Evolutionary conservation across 64 coral and sea anemone species (phyloP), one percentile per base, ranked within the genome.

Genomic region (Montipora efflorescens): DNA sequence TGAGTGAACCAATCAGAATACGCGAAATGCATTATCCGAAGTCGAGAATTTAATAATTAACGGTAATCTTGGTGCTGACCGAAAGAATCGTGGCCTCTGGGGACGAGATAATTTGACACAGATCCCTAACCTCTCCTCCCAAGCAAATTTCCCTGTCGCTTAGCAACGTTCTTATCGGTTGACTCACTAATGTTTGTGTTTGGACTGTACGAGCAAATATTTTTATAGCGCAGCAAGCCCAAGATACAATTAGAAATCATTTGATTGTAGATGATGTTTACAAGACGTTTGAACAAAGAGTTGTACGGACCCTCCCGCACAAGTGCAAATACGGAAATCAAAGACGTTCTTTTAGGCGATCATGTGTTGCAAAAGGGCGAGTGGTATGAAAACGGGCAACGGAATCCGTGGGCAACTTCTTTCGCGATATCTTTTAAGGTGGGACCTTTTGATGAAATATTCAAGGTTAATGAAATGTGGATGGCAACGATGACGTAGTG

Each of bases 311-410:
- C 95, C 2, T 83, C 74, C 53, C 92, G 92, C 18, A 77, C 81
- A n/a, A 94, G 83, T 79, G 92, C 95, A 71, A 82, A 48, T 49
- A 94, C 88, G 16, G 92, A 85, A 45, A 90, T 97, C 22, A 97
- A 97, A 97, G 82, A 97, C 66, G 47, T 97, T 13, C 89, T 94
- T 14, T 62, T 88, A 16, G 82, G 85, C 79, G 93, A 92, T 58
- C 83, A 82, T 84, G 90, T 97, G 46, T 87, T 97, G 45, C 89
- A 94, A 57, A 36, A 91, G 69, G 95, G 95, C 69, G 95, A 97
- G 58, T 97, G 95, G 95, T 18, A 88, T n/a, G 58, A 90, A 48
- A 49, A 70, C 14, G 14, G 18, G 23, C 43, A 78, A 13, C 21
- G 76, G 20, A 87, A 82, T 50, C 89, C 92, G 3, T 97, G 95